Evolutionary conservation across 2,113 vertebrate genomes (phyloP).

Genomic region (Ursus arctos): DNA sequence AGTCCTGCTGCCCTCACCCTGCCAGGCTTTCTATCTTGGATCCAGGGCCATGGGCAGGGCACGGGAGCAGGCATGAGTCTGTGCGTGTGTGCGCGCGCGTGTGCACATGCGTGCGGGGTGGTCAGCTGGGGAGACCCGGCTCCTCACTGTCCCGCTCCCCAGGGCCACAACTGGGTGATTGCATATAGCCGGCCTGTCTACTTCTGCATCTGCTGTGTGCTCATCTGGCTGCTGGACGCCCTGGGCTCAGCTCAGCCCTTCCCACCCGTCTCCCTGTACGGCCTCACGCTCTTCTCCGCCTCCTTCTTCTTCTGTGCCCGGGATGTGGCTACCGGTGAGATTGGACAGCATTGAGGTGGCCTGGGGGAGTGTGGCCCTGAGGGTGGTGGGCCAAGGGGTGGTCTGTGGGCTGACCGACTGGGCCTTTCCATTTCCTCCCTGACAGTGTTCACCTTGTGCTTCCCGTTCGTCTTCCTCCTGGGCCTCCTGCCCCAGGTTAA

Average conservation of each 20-base stretch:
- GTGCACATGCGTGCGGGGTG: background rate
- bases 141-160: slow-evolving; percentile 31
- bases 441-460: slow-evolving; percentile 94
- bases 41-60: background rate
- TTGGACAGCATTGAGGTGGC: background rate
- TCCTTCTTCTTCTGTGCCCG: slow-evolving; percentile 89
- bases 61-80: fast-evolving
- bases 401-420: background rate
- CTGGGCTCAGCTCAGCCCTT: slow-evolving; percentile 85
- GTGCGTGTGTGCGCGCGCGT: background rate
- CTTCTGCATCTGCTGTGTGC: slow-evolving; percentile 89
- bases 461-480: slow-evolving; percentile 94
- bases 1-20: background rate
- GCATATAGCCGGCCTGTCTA: slow-evolving; percentile 91
- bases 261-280: slow-evolving; percentile 87
- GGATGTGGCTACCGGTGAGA: slow-evolving; percentile 88
- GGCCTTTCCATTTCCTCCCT: background rate
- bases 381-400: background rate
- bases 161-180: slow-evolving; percentile 92
- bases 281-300: slow-evolving; percentile 88
- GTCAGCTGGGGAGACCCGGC: background rate
- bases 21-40: background rate
- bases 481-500: slow-evolving; percentile 96
- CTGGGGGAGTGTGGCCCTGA: fast-evolving
- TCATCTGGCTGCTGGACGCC: slow-evolving; percentile 90